Evolutionary conservation across 2,888 invertebrate species (phyloP).

Genomic region (Amblyjoppa fuscipennis): DNA sequence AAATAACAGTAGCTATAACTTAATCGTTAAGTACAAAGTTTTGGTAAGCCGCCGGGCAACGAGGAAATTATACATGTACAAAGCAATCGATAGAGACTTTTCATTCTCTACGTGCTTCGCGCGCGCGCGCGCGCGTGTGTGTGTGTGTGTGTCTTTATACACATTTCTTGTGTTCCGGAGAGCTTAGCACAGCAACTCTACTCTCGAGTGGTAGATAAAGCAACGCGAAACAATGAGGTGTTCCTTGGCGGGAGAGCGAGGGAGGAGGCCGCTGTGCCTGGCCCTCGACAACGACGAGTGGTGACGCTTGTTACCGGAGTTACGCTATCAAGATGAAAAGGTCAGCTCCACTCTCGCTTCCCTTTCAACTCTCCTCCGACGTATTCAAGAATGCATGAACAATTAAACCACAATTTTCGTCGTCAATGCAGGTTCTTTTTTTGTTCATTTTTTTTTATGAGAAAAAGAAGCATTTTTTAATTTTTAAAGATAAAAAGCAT

Average conservation of each 20-base stretch:
- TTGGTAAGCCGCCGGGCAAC: constrained; percentile 32
- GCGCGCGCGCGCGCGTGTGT: neutral
- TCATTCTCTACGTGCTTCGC: neutral
- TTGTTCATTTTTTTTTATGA: neutral
- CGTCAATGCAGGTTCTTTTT: constrained; percentile 28
- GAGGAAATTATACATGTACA: constrained; percentile 45
- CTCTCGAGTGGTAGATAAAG: constrained; percentile 65
- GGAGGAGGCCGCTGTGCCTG: constrained; percentile 24
- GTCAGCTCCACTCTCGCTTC: constrained; percentile 60
- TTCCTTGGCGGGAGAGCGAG: constrained; percentile 18
- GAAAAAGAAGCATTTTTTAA: neutral
- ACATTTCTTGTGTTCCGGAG: constrained; percentile 63
- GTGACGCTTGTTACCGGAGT: constrained; percentile 69
- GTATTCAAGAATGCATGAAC: constrained; percentile 38
- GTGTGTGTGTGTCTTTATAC: constrained; percentile 40
- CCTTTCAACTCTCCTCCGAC: constrained; percentile 45
- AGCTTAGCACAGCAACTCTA: constrained; percentile 67
- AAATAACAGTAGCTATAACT: constrained; percentile 36
- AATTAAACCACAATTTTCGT: constrained; percentile 42
- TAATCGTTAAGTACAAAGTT: constrained; percentile 26
- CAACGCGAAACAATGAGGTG: constrained; percentile 59
- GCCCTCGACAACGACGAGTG: constrained; percentile 44
- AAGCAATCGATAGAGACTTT: constrained; percentile 56
- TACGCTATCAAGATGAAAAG: constrained; percentile 69
- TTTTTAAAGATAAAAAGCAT: neutral